Evolutionary conservation across 2,113 vertebrate genomes (phyloP).

Genomic region (Alexandromys fortis): DNA sequence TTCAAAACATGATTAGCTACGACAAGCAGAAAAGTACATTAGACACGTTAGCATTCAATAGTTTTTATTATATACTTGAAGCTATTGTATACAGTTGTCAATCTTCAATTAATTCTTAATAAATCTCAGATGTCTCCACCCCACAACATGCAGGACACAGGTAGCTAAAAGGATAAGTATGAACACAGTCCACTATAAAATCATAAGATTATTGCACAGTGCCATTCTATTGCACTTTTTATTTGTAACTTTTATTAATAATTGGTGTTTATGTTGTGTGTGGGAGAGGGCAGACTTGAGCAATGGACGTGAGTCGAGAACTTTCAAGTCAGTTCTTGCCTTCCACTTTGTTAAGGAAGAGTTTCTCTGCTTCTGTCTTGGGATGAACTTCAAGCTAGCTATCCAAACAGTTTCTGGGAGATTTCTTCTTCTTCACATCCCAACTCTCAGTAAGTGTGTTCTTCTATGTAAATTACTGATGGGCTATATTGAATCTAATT

Average conservation of each 20-base stretch:
- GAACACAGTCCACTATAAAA: neutral
- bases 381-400: neutral
- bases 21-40: neutral
- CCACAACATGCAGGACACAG: neutral
- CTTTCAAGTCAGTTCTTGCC: neutral
- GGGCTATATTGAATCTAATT: neutral
- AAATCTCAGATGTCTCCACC: neutral
- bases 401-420: neutral
- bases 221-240: neutral
- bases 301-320: neutral
- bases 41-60: neutral
- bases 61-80: neutral
- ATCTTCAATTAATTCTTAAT: neutral
- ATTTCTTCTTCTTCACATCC: accelerated
- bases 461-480: neutral
- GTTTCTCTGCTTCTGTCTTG: neutral
- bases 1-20: neutral
- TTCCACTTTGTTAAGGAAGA: neutral
- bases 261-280: neutral
- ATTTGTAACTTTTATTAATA: neutral
- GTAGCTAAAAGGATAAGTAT: neutral
- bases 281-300: neutral
- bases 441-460: too few relatives aligned
- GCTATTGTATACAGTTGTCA: neutral
- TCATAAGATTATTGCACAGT: neutral